Evolutionary conservation across 2,797 vertebrate genomes (phyloP).

Genomic region (Crax fasciolata): DNA sequence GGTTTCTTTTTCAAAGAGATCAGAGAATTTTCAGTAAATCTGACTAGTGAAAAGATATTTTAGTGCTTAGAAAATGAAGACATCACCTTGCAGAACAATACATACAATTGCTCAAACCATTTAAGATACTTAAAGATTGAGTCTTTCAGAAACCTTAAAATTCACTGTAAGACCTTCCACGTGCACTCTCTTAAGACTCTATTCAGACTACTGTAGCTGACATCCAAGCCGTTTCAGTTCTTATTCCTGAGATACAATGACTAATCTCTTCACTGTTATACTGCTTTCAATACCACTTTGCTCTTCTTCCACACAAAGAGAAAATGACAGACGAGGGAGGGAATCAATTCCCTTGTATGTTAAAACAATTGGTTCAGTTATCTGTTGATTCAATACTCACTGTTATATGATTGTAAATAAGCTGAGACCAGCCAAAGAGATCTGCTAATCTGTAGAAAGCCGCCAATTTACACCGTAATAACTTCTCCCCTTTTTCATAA

Average conservation of each 20-base stretch:
- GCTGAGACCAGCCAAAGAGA: conserved; percentile 97
- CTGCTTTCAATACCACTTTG: background rate
- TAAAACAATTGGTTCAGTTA: conserved; percentile 28
- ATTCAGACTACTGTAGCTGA: background rate
- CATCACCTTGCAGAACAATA: background rate
- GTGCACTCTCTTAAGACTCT: conserved; percentile 33
- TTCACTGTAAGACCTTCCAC: background rate
- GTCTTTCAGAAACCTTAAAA: conserved; percentile 2
- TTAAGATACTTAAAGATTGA: background rate
- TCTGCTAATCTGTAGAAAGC: conserved; percentile 96
- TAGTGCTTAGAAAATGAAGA: background rate
- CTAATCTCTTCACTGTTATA: conserved; percentile 14
- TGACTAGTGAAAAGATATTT: background rate
- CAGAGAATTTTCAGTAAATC: background rate
- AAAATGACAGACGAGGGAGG: background rate
- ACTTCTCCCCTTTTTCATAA: conserved; percentile 97
- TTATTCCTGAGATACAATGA: conserved; percentile 28
- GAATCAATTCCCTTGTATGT: background rate
- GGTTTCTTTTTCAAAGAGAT: background rate
- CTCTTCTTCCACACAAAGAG: conserved; percentile 10
- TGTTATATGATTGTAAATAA: conserved; percentile 99
- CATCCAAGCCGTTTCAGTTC: conserved; percentile 2
- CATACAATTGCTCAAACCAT: background rate
- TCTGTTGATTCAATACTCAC: conserved; percentile 84
- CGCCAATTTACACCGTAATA: conserved; percentile 94